phyloP scores from a whole-genome alignment of 2,113 vertebrate species.

The Myocastor coypus region DNA sequence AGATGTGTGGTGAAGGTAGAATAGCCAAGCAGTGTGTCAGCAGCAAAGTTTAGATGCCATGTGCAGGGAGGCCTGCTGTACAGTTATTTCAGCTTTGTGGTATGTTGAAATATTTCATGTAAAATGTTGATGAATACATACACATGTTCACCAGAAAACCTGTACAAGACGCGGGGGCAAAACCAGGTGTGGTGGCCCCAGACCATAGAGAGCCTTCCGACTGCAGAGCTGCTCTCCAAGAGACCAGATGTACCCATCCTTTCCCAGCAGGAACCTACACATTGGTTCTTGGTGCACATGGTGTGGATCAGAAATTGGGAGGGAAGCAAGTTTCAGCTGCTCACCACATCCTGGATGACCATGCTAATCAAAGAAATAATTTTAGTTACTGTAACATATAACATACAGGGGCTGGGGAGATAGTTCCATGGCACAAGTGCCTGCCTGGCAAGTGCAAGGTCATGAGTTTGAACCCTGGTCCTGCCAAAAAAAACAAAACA shows the following conservation, averaged over 20 bases:
- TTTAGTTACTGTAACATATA: background rate
- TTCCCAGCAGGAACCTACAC: background rate
- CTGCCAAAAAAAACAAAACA: too few species aligned
- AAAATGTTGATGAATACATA: background rate
- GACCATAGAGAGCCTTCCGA: background rate
- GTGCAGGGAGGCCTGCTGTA: fast-evolving
- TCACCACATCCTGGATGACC: too few species aligned
- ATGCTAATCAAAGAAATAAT: background rate
- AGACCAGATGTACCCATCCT: fast-evolving
- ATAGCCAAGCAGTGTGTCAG: too few species aligned
- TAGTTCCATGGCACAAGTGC: too few species aligned
- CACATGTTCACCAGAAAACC: fast-evolving
- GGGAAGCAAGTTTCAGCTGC: background rate
- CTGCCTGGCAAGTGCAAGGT: too few species aligned
- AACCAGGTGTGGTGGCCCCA: too few species aligned
- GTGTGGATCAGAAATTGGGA: background rate
- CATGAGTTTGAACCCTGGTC: too few species aligned
- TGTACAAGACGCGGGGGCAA: background rate
- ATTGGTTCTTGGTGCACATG: fast-evolving
- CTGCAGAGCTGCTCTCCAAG: background rate
- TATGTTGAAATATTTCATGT: background rate
- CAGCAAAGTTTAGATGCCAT: too few species aligned
- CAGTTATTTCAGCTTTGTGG: background rate
- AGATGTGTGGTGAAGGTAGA: background rate
- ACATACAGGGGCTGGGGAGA: too few species aligned